Percentiles rank a stretch among this genome's conserved stretches.
These are phyloP conservation scores for Typhlichthys subterraneus DNA, from an alignment of 2,797 vertebrate genomes.

Conservation along the genomic window DNA sequence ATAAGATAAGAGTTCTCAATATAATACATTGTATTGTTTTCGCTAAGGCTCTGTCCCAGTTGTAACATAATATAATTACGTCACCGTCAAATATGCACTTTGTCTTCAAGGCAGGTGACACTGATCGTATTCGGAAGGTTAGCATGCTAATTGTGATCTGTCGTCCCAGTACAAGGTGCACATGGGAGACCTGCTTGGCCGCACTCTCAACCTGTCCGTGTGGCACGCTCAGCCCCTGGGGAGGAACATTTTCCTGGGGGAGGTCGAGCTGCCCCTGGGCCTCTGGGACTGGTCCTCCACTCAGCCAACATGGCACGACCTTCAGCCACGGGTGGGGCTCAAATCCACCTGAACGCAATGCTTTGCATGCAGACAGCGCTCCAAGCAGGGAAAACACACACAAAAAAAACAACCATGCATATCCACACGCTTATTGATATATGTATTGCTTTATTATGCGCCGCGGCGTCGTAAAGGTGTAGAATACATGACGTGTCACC, in stretches of 20 bases:
- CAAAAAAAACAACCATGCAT: not conserved
- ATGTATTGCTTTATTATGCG: too few relatives aligned
- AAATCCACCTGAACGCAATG: not conserved
- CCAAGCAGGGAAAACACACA: too few relatives aligned
- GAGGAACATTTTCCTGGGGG: slow-evolving; percentile 92
- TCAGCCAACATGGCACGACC: slow-evolving; percentile 82
- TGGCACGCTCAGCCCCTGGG: slow-evolving; percentile 90
- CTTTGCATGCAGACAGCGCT: slow-evolving; percentile 1
- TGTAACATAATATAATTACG: too few relatives aligned
- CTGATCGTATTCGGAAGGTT: too few relatives aligned
- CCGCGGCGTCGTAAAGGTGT: too few relatives aligned
- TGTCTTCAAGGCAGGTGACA: not conserved
- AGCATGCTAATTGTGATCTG: slow-evolving; percentile 4
- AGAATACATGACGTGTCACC: slow-evolving; percentile 28
- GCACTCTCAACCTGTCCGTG: slow-evolving; percentile 91
- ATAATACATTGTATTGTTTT: too few relatives aligned
- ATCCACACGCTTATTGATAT: slow-evolving; percentile 6
- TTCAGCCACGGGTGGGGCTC: slow-evolving; percentile 86
- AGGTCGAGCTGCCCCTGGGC: slow-evolving; percentile 85
- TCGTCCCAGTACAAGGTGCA: slow-evolving; percentile 86
- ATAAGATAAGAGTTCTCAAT: too few relatives aligned
- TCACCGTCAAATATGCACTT: not conserved
- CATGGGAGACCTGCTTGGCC: slow-evolving; percentile 80
- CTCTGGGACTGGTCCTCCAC: slow-evolving; percentile 88
- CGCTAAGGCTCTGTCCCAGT: too few relatives aligned